Base-by-base conservation (phyloP, 2,113 vertebrate genomes). In the Takifugu flavidus region DNA sequence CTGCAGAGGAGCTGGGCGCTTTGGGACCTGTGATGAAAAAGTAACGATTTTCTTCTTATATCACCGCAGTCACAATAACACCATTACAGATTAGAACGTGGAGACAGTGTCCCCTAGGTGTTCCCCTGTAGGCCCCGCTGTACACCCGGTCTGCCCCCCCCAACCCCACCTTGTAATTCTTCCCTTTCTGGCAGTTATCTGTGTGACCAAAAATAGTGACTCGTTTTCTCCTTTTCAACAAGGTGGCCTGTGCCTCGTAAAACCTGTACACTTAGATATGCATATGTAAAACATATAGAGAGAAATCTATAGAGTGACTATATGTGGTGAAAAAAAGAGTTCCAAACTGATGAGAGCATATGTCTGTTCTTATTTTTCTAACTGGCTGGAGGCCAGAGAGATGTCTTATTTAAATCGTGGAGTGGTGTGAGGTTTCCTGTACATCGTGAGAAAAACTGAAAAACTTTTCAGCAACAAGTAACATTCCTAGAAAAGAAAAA, bases 251-350 rank as follows among this genome's bases (percentile, higher is more conserved):
- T 88, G 81, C 85, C 88, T 91, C 81, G 53, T 82, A 59, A 82
- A 79, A 81, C 78, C 58, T 79, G 84, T 89, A 88, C 74, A 87
- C 85, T 87, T 72, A 90, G 78, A 90, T 83, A 88, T 80, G 79
- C 80, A 89, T 84, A 88, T 85, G 89, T 80, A 85, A 86, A 87
- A 88, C 72, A 87, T 79, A 88, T 78, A 88, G 78, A 89, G 75
- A 90, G 70, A 88, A 82, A 82, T 86, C 67, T 89, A 89, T 87
- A 78, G 64, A 87, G 82, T 86, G 85, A 86, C 77, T 86, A 78
- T 85, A 82, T 49, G 77, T 89, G 85, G 75, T 90, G 72, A 88
- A 88, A 80, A 87, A 78, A 13, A 68, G 86, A 4, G 2, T 15
- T 82, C 79, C 76, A 84, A 86, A 80, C 74, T 78, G 71, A 84